These are phyloP conservation scores for Syngnathus scovelli DNA, from an alignment of 2,113 vertebrate species.

Conservation along the genomic window DNA sequence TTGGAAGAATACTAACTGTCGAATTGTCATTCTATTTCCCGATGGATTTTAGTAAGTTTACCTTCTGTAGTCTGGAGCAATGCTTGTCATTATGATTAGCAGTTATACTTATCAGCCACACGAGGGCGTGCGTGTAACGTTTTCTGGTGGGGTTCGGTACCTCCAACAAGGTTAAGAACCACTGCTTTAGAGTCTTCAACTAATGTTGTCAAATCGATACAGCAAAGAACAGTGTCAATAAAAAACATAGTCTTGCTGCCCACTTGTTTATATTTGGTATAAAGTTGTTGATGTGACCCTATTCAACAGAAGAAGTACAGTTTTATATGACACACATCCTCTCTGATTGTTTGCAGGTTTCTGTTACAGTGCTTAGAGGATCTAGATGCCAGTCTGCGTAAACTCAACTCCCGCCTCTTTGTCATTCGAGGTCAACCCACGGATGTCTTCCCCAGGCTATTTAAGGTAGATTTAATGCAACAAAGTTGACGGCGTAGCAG, in stretches of 20 bases:
- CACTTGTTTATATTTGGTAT: no score
- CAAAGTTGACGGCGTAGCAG: not conserved
- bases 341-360: constrained; percentile 70
- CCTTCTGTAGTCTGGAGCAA: no score
- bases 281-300: no score
- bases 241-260: no score
- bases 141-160: not conserved
- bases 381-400: constrained; percentile 87
- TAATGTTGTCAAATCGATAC: no score
- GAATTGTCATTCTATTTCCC: not conserved
- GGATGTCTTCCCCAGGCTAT: constrained; percentile 92
- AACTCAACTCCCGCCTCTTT: constrained; percentile 90
- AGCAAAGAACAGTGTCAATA: no score
- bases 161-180: no score
- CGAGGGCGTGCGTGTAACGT: not conserved
- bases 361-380: constrained; percentile 92
- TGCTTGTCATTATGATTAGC: not conserved
- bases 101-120: not conserved
- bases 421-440: constrained; percentile 94
- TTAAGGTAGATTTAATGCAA: constrained; percentile 75
- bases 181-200: no score
- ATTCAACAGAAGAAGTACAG: not conserved
- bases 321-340: constrained; percentile 3
- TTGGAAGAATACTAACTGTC: not conserved
- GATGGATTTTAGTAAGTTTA: not conserved